Evolutionary conservation across 2,113 vertebrate genomes (phyloP).

Genomic region (Vombatus ursinus): DNA sequence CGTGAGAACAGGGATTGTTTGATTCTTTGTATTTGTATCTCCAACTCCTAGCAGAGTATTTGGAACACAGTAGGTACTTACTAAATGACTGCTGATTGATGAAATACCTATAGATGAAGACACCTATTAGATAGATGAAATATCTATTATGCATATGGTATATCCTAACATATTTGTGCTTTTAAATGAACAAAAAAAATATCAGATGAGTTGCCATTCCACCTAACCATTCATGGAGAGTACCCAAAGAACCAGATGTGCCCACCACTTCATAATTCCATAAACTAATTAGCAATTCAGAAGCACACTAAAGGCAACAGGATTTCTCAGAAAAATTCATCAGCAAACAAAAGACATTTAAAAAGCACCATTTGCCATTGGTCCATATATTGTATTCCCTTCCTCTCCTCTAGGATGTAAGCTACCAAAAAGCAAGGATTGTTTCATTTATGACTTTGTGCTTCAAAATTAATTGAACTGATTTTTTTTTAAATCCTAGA

Average conservation of each 20-base stretch:
- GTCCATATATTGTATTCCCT: not conserved
- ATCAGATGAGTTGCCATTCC: slow-evolving; percentile 51
- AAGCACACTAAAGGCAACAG: not conserved
- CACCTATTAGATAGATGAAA: no score
- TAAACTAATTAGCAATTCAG: no score
- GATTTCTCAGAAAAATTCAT: not conserved
- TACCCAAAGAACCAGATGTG: slow-evolving; percentile 18
- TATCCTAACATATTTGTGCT: slow-evolving; percentile 63
- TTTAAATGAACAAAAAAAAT: slow-evolving; percentile 65
- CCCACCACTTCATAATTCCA: no score
- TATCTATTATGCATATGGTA: not conserved
- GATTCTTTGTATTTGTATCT: not conserved
- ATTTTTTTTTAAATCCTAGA: not conserved
- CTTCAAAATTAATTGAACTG: not conserved
- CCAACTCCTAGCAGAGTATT: not conserved
- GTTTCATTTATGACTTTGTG: not conserved
- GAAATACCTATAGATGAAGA: no score
- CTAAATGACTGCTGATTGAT: not conserved
- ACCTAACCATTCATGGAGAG: slow-evolving; percentile 41
- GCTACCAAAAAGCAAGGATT: not conserved
- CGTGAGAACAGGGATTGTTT: not conserved
- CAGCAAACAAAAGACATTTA: not conserved
- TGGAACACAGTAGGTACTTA: not conserved
- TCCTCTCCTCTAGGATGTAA: slow-evolving; percentile 32
- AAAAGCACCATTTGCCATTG: not conserved